Evolutionary conservation across 2,888 invertebrate species (phyloP).

Genomic region (Pseudolycoriella hygida): DNA sequence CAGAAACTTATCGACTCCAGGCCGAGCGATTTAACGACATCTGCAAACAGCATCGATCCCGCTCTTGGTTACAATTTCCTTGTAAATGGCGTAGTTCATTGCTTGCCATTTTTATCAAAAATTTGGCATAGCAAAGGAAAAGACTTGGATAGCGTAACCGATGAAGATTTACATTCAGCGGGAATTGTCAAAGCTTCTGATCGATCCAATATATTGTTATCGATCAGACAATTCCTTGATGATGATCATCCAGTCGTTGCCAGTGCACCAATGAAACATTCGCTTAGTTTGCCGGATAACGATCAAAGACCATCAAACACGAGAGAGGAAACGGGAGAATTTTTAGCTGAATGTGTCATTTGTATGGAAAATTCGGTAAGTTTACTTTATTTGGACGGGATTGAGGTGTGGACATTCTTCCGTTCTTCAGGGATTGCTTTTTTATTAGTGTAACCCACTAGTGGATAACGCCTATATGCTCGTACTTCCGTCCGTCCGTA

Average conservation of each 20-base stretch:
- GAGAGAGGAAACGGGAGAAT: slow-evolving; percentile 21
- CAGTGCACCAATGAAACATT: slow-evolving; percentile 3
- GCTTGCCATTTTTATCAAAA: slow-evolving; percentile 45
- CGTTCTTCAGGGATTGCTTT: too few relatives aligned
- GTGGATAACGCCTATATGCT: too few relatives aligned
- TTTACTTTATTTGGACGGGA: slow-evolving; percentile 16
- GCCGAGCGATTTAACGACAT: slow-evolving; percentile 44
- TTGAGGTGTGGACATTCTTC: too few relatives aligned
- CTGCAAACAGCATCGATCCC: slow-evolving; percentile 45
- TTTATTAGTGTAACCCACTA: too few relatives aligned
- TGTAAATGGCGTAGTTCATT: slow-evolving; percentile 55
- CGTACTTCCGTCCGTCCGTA: too few relatives aligned
- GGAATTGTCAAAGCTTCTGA: slow-evolving; percentile 39
- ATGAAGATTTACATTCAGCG: slow-evolving; percentile 36
- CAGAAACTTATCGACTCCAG: slow-evolving; percentile 62
- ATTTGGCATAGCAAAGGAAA: slow-evolving; percentile 14
- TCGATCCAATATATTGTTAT: slow-evolving; percentile 40
- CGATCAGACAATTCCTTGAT: slow-evolving; percentile 40
- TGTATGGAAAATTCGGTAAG: slow-evolving; percentile 59
- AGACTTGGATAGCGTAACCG: slow-evolving; percentile 28
- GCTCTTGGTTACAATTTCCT: slow-evolving; percentile 47
- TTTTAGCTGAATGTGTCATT: slow-evolving; percentile 57
- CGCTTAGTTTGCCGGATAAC: slow-evolving; percentile 9
- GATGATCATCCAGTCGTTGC: slow-evolving; percentile 8
- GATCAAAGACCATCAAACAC: slow-evolving; percentile 9